phyloP scores from a whole-genome alignment of 2,888 invertebrate genomes.

The Lamellibrachia satsuma region DNA sequence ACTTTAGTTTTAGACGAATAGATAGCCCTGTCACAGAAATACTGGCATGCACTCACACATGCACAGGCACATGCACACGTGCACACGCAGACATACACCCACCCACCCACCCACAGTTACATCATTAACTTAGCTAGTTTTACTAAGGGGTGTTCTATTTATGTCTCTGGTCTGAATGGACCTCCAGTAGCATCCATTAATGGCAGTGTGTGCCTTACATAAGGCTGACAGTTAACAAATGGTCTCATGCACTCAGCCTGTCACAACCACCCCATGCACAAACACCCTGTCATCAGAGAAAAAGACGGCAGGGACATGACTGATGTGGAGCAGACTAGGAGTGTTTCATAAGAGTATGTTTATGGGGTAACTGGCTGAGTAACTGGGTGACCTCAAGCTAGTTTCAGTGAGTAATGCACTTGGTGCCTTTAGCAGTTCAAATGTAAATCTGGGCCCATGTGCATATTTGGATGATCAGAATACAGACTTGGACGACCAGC shows the following conservation, averaged over 20 bases:
- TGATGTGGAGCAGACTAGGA: not conserved
- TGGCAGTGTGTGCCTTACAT: not conserved
- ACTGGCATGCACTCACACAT: not conserved
- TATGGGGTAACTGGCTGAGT: not conserved
- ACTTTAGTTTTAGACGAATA: not conserved
- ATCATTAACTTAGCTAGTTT: too few species aligned
- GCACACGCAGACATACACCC: too few species aligned
- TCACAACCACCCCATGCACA: not conserved
- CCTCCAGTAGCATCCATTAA: not conserved
- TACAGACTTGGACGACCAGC: not conserved
- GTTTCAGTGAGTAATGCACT: not conserved
- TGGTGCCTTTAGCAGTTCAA: not conserved
- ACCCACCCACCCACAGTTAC: too few species aligned
- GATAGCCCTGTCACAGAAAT: not conserved
- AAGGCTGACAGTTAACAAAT: not conserved
- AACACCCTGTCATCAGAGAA: not conserved
- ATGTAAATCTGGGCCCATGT: not conserved
- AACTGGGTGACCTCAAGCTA: not conserved
- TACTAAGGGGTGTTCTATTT: too few species aligned
- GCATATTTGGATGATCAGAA: not conserved
- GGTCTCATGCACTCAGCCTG: not conserved
- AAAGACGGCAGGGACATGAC: not conserved
- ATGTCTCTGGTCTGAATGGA: not conserved
- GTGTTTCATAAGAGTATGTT: conserved; percentile 12
- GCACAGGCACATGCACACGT: too few species aligned